Percentiles rank a stretch among this genome's conserved stretches.
Evolutionary conservation across 2,113 vertebrate species (phyloP).

Genomic region (Acanthisitta chloris): DNA sequence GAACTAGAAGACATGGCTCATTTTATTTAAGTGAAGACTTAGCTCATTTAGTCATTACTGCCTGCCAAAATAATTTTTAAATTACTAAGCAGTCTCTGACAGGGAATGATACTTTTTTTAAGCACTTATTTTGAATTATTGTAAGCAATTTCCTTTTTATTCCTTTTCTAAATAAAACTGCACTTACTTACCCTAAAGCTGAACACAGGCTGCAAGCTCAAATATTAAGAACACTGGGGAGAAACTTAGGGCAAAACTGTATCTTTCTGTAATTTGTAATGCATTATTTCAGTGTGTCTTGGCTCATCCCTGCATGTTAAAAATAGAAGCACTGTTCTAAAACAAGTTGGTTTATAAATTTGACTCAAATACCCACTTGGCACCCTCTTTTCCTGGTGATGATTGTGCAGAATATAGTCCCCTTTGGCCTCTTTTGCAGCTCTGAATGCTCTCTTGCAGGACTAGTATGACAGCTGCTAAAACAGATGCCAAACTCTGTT

Average conservation of each 20-base stretch:
- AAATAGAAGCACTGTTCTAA: slow-evolving; percentile 30
- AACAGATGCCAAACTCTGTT: slow-evolving; percentile 47
- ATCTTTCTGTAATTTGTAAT: background rate
- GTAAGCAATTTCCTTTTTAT: background rate
- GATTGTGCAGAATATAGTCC: slow-evolving; percentile 19
- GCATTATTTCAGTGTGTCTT: slow-evolving; percentile 7
- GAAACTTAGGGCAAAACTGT: background rate
- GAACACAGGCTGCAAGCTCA: background rate
- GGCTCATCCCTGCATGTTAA: background rate
- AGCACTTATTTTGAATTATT: background rate
- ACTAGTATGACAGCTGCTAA: slow-evolving; percentile 48
- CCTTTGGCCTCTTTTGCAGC: slow-evolving; percentile 41
- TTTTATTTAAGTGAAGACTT: slow-evolving; percentile 1
- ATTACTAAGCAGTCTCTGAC: background rate
- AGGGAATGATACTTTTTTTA: background rate
- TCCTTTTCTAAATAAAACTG: background rate
- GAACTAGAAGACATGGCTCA: background rate
- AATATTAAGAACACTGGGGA: background rate
- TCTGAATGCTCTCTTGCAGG: slow-evolving; percentile 8
- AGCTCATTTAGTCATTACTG: background rate
- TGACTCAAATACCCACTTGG: slow-evolving; percentile 57
- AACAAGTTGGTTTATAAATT: slow-evolving; percentile 42
- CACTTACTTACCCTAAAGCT: background rate
- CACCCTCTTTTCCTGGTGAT: slow-evolving; percentile 42
- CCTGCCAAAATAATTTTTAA: slow-evolving; percentile 20